Evolutionary conservation across 1,140 invertebrate genomes (phyloP).

Genomic region (Zaprionus tsacasi): DNA sequence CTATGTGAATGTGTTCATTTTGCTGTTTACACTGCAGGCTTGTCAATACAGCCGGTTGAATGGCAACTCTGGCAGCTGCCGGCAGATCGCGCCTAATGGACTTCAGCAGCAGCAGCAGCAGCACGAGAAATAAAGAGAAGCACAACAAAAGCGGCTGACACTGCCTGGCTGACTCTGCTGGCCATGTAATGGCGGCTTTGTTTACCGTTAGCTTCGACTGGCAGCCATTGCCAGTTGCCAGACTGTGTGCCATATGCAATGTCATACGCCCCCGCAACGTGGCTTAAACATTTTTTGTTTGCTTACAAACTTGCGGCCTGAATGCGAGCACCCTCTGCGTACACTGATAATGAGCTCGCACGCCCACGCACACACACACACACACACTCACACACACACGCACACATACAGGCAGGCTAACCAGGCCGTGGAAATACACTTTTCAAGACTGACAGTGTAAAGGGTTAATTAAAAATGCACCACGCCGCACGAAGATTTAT

Average conservation of each 20-base stretch:
- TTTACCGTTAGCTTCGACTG: slow-evolving; percentile 16
- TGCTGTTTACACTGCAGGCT: slow-evolving; percentile 14
- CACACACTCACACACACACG: neutral
- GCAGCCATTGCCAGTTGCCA: slow-evolving; percentile 5
- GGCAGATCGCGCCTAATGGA: slow-evolving; percentile 35
- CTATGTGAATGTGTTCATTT: neutral
- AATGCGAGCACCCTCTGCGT: slow-evolving; percentile 14
- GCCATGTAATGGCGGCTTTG: slow-evolving; percentile 20
- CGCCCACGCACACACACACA: slow-evolving; percentile 13
- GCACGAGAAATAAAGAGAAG: slow-evolving; percentile 8
- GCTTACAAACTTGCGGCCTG: slow-evolving; percentile 21
- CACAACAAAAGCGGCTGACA: slow-evolving; percentile 19
- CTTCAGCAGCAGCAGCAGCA: neutral
- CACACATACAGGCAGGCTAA: neutral
- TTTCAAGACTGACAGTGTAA: slow-evolving; percentile 15
- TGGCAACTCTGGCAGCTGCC: neutral
- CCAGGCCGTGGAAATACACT: neutral
- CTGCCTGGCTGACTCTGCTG: neutral
- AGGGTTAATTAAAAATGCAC: slow-evolving; percentile 66
- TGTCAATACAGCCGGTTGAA: slow-evolving; percentile 44
- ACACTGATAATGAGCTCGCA: slow-evolving; percentile 51
- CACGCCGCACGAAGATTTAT: slow-evolving; percentile 48
- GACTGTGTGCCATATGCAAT: slow-evolving; percentile 2
- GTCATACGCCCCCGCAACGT: slow-evolving; percentile 3
- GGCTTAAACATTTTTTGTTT: slow-evolving; percentile 43